phyloP scores from a whole-genome alignment of 1,140 invertebrate genomes.

The Papilio polytes region DNA sequence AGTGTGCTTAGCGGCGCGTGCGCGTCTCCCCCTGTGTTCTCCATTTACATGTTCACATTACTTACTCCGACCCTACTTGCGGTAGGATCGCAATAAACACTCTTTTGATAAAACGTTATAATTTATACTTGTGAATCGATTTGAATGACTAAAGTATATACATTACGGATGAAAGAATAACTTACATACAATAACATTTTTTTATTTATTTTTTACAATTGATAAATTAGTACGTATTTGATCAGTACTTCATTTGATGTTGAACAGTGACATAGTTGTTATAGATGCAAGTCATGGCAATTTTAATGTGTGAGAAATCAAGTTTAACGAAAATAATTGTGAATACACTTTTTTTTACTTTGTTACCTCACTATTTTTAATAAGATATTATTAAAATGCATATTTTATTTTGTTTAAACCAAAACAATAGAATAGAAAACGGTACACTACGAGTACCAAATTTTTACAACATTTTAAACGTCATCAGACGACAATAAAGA shows the following conservation, averaged over 20 bases:
- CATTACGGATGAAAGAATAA: too few relatives aligned
- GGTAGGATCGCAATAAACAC: slow-evolving; percentile 7
- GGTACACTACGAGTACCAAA: slow-evolving; percentile 5
- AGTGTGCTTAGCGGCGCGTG: too few relatives aligned
- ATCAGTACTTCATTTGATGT: too few relatives aligned
- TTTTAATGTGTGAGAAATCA: too few relatives aligned
- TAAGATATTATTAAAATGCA: not conserved
- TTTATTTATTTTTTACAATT: too few relatives aligned
- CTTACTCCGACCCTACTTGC: slow-evolving; percentile 23
- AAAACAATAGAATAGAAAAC: slow-evolving; percentile 9
- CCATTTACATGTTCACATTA: slow-evolving; percentile 32
- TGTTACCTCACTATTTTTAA: not conserved
- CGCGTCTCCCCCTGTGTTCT: too few relatives aligned
- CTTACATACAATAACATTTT: too few relatives aligned
- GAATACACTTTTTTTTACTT: not conserved
- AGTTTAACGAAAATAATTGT: too few relatives aligned
- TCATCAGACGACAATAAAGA: slow-evolving; percentile 44
- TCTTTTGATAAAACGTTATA: slow-evolving; percentile 4
- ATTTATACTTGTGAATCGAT: not conserved
- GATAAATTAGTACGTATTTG: too few relatives aligned
- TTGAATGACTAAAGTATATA: not conserved
- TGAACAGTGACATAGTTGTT: too few relatives aligned
- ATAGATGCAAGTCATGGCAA: not conserved
- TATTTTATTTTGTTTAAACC: not conserved
- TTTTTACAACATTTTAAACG: slow-evolving; percentile 39